Base-by-base conservation (phyloP, 2,797 vertebrate genomes). In the Menidia menidia region DNA sequence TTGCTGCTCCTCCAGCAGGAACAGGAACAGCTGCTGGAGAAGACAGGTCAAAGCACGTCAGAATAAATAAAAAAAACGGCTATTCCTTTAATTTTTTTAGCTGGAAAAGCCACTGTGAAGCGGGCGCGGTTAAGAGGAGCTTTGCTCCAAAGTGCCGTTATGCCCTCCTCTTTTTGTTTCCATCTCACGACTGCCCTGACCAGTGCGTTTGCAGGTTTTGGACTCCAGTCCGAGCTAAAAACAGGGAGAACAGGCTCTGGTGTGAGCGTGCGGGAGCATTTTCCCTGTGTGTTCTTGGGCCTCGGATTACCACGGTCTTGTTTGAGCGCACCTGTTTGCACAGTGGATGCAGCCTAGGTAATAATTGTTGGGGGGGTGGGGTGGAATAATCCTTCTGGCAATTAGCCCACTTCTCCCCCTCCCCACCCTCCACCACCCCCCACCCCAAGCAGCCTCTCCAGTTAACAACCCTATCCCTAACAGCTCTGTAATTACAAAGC, bases 241-340 rank as follows among this genome's bases (percentile, higher is more conserved):
- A 75, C 15, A 14, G 39, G 47, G 44, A 54, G 31, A 75, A 47
- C 9, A 45, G 35, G 39, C 41, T 56, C 14, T 65, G 25, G 25
- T 25, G 25, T 60, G 53, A 56, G 44, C 44, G 45, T 60, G 72
- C 67, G 71, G 13, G 68, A 71, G 41, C 51, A 43, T 64, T 60
- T 32, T 51, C 42, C 19, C 44, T 42, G 54, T 31, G 54, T 67
- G 64, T 55, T 73, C 52, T 57, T 62, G 72, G 64, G 93, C 93
- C 83, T 96, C 95, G 91, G 94, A 94, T 97, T 98, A 95, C 96
- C 94, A 93, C 94, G 80, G 88, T 83, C 82, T 82, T 91, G 80
- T 97, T 94, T 95, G 92, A 94, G 94, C 95, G 96, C 98, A 99
- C 97, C 97, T 98, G 97, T 98, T 97, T 96, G 87, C 93, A 94